A percentile compares a stretch with the other conserved stretches of the same genome.
These are phyloP conservation scores for Urocynchramus pylzowi DNA, from an alignment of 2,113 vertebrate species.

Conservation along the genomic window DNA sequence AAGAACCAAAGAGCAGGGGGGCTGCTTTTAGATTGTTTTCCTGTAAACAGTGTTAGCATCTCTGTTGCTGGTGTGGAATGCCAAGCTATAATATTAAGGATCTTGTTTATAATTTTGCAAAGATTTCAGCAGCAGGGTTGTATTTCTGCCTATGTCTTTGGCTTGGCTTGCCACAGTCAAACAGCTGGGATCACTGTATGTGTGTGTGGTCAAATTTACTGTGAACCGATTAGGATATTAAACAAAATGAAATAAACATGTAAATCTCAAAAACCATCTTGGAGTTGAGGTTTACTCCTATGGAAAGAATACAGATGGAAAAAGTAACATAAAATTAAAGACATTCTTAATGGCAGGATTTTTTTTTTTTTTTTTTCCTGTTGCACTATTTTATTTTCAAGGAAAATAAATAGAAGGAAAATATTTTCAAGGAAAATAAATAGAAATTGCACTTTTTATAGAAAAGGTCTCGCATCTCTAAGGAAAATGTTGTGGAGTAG, in stretches of 20 bases:
- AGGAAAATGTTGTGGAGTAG: not conserved
- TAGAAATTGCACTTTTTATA: not conserved
- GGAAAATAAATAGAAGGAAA: constrained; percentile 43
- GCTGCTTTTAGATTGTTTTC: not conserved
- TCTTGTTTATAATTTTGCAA: constrained; percentile 32
- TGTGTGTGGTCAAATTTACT: constrained; percentile 57
- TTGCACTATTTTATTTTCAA: constrained; percentile 38
- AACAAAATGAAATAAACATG: constrained; percentile 68
- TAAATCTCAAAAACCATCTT: constrained; percentile 55
- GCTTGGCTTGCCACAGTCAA: not conserved
- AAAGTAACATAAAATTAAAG: constrained; percentile 59
- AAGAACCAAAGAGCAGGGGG: not conserved
- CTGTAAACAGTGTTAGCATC: not conserved
- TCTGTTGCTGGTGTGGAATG: not conserved
- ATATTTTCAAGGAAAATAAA: constrained; percentile 48
- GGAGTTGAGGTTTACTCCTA: constrained; percentile 59
- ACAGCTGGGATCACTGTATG: constrained; percentile 38
- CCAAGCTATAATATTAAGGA: constrained; percentile 14
- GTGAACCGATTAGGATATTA: constrained; percentile 64
- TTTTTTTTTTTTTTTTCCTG: too few relatives aligned
- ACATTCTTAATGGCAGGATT: constrained; percentile 5
- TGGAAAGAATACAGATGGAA: constrained; percentile 68
- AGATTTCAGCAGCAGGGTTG: constrained; percentile 21
- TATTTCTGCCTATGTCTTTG: constrained; percentile 20
- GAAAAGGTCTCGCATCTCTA: not conserved